Evolutionary conservation across 2,888 invertebrate genomes (phyloP).

Genomic region (Dicroscelio sp.): DNA sequence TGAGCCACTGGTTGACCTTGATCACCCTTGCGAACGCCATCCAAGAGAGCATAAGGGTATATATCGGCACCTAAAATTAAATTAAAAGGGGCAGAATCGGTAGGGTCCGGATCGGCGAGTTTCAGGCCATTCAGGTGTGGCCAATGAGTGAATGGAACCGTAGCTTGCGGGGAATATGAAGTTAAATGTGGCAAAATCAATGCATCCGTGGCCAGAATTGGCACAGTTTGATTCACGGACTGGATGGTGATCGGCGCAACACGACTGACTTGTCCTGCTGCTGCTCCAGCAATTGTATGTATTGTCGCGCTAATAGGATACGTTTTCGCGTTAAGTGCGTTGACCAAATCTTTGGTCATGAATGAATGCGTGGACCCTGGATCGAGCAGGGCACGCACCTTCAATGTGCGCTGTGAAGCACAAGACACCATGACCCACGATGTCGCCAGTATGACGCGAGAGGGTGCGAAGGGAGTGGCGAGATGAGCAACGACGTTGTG

Average conservation of each 20-base stretch:
- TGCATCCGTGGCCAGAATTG: neutral
- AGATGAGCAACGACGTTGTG: too few relatives aligned
- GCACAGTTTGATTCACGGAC: neutral
- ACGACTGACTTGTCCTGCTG: neutral
- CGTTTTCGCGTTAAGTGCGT: neutral
- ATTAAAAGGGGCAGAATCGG: too few relatives aligned
- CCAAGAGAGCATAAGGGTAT: neutral
- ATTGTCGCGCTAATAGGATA: neutral
- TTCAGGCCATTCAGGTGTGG: neutral
- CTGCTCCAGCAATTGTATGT: neutral
- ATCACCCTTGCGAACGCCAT: neutral
- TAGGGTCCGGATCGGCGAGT: conserved; percentile 11
- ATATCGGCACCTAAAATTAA: neutral
- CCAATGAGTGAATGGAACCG: neutral
- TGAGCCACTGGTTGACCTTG: conserved; percentile 8
- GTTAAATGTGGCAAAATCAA: neutral
- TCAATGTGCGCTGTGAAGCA: neutral
- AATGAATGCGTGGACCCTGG: too few relatives aligned
- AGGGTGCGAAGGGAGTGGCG: too few relatives aligned
- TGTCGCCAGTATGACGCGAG: neutral
- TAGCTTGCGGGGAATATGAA: neutral
- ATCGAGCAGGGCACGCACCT: conserved; percentile 10
- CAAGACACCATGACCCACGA: conserved; percentile 4
- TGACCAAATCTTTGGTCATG: too few relatives aligned
- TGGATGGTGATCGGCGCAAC: neutral